Conservation (phyloP, 1,140 invertebrate genomes). For the Chlorops oryzae region DNA sequence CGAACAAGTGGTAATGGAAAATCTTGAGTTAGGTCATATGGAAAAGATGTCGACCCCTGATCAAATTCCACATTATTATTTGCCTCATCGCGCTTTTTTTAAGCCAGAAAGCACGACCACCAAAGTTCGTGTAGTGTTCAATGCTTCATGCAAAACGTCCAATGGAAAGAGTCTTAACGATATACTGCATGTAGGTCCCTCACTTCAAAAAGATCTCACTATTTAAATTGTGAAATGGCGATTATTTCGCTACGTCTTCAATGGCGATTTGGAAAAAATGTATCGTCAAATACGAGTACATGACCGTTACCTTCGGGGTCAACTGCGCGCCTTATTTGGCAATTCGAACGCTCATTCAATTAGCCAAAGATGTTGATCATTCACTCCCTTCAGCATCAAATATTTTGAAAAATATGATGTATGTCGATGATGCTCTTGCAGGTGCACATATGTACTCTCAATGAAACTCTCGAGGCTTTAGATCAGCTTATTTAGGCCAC, state of each 20-base stretch:
- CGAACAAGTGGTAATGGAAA: slow-evolving; percentile 9
- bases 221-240: slow-evolving; percentile 40
- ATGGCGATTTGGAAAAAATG: slow-evolving; percentile 39
- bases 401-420: no score
- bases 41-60: slow-evolving; percentile 2
- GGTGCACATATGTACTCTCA: no score
- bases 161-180: slow-evolving; percentile 34
- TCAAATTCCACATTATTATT: slow-evolving; percentile 3
- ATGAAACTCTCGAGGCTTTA: no score
- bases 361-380: no score
- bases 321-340: no score
- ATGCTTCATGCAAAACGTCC: slow-evolving; percentile 22
- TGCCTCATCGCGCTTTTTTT: slow-evolving; percentile 12
- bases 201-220: slow-evolving; percentile 33
- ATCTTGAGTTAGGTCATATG: slow-evolving; percentile 9
- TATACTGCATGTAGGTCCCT: slow-evolving; percentile 33
- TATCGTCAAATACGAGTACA: slow-evolving; percentile 38
- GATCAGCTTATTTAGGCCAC: no score
- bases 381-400: no score
- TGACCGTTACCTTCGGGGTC: no score
- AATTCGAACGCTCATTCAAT: no score
- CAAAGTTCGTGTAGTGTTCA: slow-evolving; percentile 31
- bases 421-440: no score
- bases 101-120: slow-evolving; percentile 16
- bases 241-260: slow-evolving; percentile 25